Percentiles rank a stretch among this genome's conserved stretches.
Conservation (phyloP, 2,113 vertebrate genomes). For the Amia ocellicauda region DNA sequence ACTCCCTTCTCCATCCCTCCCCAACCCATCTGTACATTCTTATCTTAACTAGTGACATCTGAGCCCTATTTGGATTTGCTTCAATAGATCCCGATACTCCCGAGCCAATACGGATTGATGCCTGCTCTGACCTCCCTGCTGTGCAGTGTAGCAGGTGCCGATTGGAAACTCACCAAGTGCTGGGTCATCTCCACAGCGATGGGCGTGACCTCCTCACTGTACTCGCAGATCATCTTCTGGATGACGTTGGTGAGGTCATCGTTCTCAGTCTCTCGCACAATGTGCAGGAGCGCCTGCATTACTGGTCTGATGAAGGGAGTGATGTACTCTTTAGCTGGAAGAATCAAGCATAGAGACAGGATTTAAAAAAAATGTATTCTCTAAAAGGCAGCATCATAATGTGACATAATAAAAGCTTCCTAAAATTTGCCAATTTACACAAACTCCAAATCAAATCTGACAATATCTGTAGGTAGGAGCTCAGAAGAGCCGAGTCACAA, state of each 20-base stretch:
- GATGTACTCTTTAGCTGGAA: conserved; percentile 94
- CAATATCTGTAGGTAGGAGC: neutral
- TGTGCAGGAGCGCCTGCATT: conserved; percentile 97
- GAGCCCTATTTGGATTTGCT: too few species aligned
- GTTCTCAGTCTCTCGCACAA: conserved; percentile 97
- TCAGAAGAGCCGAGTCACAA: neutral
- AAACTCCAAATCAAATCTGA: neutral
- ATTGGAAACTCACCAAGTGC: conserved; percentile 80
- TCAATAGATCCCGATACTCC: too few species aligned
- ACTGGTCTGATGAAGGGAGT: conserved; percentile 93
- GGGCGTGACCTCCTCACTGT: conserved; percentile 97
- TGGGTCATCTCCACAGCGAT: conserved; percentile 99
- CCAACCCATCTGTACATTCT: too few species aligned
- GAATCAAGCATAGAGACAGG: too few species aligned
- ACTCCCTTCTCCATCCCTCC: too few species aligned
- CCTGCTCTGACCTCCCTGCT: too few species aligned
- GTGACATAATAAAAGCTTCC: too few species aligned
- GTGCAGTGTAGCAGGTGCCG: neutral
- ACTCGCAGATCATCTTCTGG: conserved; percentile 99
- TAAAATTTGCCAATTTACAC: neutral
- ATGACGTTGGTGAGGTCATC: conserved; percentile 98
- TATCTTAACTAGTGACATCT: too few species aligned
- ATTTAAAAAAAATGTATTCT: too few species aligned
- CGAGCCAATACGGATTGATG: too few species aligned
- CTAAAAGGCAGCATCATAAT: too few species aligned